A percentile compares a stretch with the other conserved stretches of the same genome.
Conservation (phyloP, 2,113 vertebrate genomes). For the Vulpes ferrilata region DNA sequence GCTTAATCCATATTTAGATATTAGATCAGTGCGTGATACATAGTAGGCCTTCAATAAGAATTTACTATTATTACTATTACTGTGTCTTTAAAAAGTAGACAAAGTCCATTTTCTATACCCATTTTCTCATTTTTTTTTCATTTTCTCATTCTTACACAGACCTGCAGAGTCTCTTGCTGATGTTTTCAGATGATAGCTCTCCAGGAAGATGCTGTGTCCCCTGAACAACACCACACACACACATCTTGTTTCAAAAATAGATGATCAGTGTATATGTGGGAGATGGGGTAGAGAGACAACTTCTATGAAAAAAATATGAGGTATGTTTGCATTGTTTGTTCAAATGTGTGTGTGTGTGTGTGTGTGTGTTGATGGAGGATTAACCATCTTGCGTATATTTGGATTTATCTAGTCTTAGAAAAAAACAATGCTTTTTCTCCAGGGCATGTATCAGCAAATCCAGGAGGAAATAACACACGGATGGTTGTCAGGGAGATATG, state of each 20-base stretch:
- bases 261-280: neutral
- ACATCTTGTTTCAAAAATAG: neutral
- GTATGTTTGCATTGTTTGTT: neutral
- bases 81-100: neutral
- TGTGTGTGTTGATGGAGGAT: neutral
- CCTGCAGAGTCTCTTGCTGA: neutral
- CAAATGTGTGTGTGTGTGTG: neutral
- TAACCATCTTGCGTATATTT: neutral
- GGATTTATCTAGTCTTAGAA: neutral
- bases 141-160: neutral
- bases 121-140: constrained; percentile 16
- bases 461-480: neutral
- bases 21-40: neutral
- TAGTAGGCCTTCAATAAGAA: neutral
- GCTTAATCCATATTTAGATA: neutral
- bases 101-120: neutral
- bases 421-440: neutral
- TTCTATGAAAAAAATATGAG: neutral
- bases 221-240: neutral
- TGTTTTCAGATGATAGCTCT: neutral
- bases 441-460: neutral
- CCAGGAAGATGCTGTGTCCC: neutral
- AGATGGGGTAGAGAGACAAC: neutral
- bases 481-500: neutral
- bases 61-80: neutral